phyloP scores from a whole-genome alignment of 2,113 vertebrate genomes.

The Mellivora capensis region DNA sequence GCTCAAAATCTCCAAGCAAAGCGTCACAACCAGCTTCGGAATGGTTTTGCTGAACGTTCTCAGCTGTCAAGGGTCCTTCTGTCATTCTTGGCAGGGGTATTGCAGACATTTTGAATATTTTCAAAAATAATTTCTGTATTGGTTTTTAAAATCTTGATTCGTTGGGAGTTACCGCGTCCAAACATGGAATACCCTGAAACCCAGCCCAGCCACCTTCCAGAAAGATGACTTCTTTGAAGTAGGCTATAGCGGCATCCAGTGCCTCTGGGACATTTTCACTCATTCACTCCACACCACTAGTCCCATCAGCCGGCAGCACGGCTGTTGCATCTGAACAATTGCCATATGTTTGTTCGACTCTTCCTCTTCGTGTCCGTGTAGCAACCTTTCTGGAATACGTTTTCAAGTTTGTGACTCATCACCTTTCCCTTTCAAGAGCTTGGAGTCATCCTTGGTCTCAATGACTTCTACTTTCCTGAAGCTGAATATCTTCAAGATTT shows the following conservation, averaged over 20 bases:
- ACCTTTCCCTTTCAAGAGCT: conserved; percentile 89
- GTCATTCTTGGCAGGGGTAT: conserved; percentile 90
- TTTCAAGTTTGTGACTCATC: conserved; percentile 85
- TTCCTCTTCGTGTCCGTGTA: conserved; percentile 89
- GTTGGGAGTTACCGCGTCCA: conserved; percentile 80
- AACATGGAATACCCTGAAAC: conserved; percentile 85
- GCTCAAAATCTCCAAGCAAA: conserved; percentile 86
- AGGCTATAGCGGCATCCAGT: conserved; percentile 85
- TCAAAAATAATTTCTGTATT: conserved; percentile 89
- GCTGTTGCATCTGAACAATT: conserved; percentile 86
- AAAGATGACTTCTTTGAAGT: conserved; percentile 89
- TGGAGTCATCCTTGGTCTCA: conserved; percentile 91
- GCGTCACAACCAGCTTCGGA: conserved; percentile 87
- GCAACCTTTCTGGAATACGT: conserved; percentile 86
- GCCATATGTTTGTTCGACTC: conserved; percentile 89
- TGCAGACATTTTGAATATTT: conserved; percentile 87
- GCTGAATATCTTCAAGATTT: conserved; percentile 90
- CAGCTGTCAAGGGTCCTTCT: conserved; percentile 90
- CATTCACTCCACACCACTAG: conserved; percentile 87
- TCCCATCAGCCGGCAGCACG: conserved; percentile 82
- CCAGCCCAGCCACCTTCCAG: conserved; percentile 84
- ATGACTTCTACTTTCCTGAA: conserved; percentile 90
- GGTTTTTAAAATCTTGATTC: conserved; percentile 88
- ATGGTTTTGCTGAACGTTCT: conserved; percentile 86
- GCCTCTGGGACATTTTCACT: conserved; percentile 90